Percentiles rank a stretch among this genome's conserved stretches.
Evolutionary conservation across 2,797 vertebrate species (phyloP).

Genomic region (Cyprinodon diabolis): DNA sequence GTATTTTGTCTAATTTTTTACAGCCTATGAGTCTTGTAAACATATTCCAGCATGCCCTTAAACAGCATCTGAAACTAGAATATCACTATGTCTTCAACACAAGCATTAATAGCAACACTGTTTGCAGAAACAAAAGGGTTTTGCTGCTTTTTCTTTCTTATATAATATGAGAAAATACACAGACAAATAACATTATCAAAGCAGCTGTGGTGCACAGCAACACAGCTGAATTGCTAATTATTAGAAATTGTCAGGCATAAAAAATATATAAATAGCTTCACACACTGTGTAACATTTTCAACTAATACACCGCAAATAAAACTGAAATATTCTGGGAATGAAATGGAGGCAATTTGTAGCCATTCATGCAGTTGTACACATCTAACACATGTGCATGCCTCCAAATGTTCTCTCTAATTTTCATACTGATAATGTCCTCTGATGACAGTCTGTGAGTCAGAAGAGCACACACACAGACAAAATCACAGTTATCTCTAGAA

Average conservation of each 20-base stretch:
- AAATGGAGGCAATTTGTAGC: slow-evolving; percentile 45
- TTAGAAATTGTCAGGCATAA: slow-evolving; percentile 32
- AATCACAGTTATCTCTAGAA: background rate
- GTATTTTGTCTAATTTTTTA: background rate
- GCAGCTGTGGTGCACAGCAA: slow-evolving; percentile 24
- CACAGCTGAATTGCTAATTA: slow-evolving; percentile 42
- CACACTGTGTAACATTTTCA: slow-evolving; percentile 30
- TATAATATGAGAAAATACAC: background rate
- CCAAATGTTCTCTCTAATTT: slow-evolving; percentile 28
- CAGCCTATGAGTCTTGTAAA: background rate
- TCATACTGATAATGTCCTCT: slow-evolving; percentile 39
- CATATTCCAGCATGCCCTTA: background rate
- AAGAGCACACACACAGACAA: slow-evolving; percentile 10
- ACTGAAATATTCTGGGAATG: slow-evolving; percentile 38
- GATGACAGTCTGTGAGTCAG: slow-evolving; percentile 52
- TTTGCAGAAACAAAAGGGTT: background rate
- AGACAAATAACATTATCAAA: slow-evolving; percentile 16
- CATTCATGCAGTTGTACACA: slow-evolving; percentile 48
- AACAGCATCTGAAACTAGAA: background rate
- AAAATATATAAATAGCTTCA: slow-evolving; percentile 38
- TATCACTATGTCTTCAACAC: background rate
- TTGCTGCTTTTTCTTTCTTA: background rate
- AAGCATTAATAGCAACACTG: slow-evolving; percentile 9
- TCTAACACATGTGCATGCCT: slow-evolving; percentile 26
- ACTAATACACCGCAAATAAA: slow-evolving; percentile 5